These are phyloP conservation scores for Columba guinea DNA, from an alignment of 2,797 vertebrate genomes.

Conservation along the genomic window DNA sequence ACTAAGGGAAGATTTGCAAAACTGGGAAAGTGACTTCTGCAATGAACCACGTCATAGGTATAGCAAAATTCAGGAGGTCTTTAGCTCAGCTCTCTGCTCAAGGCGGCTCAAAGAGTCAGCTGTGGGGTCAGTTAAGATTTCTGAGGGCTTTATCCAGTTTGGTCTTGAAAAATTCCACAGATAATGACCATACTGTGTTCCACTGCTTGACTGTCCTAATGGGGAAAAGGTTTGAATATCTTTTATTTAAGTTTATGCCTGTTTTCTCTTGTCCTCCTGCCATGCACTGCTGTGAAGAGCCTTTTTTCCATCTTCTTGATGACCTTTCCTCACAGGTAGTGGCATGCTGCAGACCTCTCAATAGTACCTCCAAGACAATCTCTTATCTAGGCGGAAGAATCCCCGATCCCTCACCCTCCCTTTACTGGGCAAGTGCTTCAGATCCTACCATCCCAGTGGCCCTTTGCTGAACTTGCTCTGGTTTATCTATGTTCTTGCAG, in stretches of 20 bases:
- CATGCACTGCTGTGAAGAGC: background rate
- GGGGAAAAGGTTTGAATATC: background rate
- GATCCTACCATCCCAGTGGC: background rate
- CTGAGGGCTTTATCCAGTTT: background rate
- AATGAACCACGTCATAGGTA: background rate
- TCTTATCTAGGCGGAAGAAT: background rate
- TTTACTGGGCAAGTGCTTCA: background rate
- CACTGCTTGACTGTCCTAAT: background rate
- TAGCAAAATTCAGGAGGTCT: background rate
- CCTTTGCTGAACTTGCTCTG: background rate
- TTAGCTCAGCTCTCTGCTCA: background rate
- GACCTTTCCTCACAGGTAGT: background rate
- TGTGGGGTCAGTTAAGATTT: background rate
- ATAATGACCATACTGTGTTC: background rate
- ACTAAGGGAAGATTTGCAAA: background rate
- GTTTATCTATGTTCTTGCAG: background rate
- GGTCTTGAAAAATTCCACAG: background rate
- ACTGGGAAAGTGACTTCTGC: background rate
- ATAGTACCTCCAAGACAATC: background rate
- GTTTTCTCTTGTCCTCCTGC: background rate
- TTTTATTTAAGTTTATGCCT: background rate
- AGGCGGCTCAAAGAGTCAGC: background rate
- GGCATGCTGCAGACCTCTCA: background rate
- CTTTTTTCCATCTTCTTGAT: background rate
- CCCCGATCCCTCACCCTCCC: background rate